Base-by-base conservation (phyloP, 2,888 invertebrate species). In the Argyra leucocephala region DNA sequence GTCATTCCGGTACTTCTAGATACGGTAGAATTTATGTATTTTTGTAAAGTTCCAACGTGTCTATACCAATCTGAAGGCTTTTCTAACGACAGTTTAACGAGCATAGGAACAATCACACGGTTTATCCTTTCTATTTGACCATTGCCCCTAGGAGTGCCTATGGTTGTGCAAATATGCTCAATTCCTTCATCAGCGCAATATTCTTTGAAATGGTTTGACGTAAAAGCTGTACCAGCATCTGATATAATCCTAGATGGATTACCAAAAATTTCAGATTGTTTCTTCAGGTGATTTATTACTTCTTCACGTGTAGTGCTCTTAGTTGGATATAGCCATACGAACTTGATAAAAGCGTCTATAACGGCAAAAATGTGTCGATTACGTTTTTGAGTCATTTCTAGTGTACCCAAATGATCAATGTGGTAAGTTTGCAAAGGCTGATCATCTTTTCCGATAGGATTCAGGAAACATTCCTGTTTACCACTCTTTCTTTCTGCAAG, bases 371-470 rank as follows among this genome's bases (percentile, higher is more conserved):
- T 73, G 62, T 77, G 71, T 26, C 73, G 73, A 59, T 76, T 76
- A 10, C 69, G 36, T 23, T 68, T 70, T 23, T 64, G 66, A 9
- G 69, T 69, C n/a, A 67, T 68, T 0, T 70, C 67, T 63, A 74
- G 58, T 5, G 76, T 76, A 4, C 77, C 76, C 2, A 78, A 57
- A 58, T 78, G 77, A 59, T 77, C 76, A 10, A 74, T 58, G 62
- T 77, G 75, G 10, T 71, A 72, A 0, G 74, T 75, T 10, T 72
- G 65, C 12, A 77, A 65, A 3, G 76, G 76, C 2, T 63, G 61
- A 0, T 69, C 71, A 12, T 70, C 76, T 62, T 78, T 77, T 12
- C 73, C 70, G 1, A 78, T 72, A 0, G 72, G 69, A 61, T 76
- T 64, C 31, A 76, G 66, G 21, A 70, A 72, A 22, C 76, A 74